Evolutionary conservation across 1,140 invertebrate species (phyloP).

Genomic region (Drosophila ogumai): DNA sequence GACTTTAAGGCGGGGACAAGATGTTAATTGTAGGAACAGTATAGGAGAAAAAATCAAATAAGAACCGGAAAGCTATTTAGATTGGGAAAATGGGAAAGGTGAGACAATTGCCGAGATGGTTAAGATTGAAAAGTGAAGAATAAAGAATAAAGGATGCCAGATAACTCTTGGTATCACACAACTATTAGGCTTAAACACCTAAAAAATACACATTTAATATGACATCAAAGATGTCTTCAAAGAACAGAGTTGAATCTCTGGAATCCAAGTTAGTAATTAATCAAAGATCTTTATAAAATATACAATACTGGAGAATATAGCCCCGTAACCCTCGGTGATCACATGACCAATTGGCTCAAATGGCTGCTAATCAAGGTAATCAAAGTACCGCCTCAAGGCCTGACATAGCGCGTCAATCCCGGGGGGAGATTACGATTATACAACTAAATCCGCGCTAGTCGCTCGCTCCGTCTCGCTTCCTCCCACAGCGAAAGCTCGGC

Average conservation of each 20-base stretch:
- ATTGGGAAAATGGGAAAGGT: not conserved
- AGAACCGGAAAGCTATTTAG: slow-evolving; percentile 3
- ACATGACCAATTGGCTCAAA: slow-evolving; percentile 16
- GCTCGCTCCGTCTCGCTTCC: not conserved
- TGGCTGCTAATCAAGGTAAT: slow-evolving; percentile 17
- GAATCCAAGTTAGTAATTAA: not conserved
- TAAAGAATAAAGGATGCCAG: not conserved
- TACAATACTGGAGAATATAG: not conserved
- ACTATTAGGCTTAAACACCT: not conserved
- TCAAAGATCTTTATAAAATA: not conserved
- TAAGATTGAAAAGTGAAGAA: not conserved
- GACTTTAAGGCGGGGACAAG: not conserved
- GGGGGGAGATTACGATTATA: slow-evolving; percentile 3
- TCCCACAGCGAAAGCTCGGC: not conserved
- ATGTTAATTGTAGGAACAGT: slow-evolving; percentile 3
- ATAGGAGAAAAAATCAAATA: not conserved
- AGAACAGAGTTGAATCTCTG: not conserved
- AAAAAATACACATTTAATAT: not conserved
- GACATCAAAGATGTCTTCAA: not conserved
- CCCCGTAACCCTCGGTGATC: not conserved
- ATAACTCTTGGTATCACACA: not conserved
- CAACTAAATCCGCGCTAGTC: slow-evolving; percentile 5
- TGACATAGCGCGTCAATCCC: not conserved
- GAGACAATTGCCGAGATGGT: not conserved
- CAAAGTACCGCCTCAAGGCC: slow-evolving; percentile 18